Evolutionary conservation across 1,140 invertebrate species (phyloP).

Genomic region (Micrasema minimum): DNA sequence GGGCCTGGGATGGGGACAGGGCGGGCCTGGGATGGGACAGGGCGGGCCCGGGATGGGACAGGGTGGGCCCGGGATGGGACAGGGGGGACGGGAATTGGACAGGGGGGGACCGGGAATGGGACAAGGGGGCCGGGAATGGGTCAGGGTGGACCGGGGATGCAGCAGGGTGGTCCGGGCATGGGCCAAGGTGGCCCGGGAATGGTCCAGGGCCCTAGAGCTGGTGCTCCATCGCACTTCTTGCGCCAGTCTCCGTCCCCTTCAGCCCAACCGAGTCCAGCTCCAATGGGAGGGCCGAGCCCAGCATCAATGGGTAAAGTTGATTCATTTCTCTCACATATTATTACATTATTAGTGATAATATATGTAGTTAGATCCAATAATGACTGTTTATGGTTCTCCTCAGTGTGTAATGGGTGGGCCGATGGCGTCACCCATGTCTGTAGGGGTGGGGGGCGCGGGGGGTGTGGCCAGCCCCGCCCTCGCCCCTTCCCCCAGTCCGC

Average conservation of each 20-base stretch:
- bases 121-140: conserved; percentile 57
- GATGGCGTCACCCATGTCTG: conserved; percentile 61
- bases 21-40: conserved; percentile 1
- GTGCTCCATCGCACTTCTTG: conserved; percentile 74
- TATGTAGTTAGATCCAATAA: too few relatives aligned
- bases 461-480: conserved; percentile 59
- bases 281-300: conserved; percentile 69
- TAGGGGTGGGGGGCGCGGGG: conserved; percentile 55
- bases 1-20: conserved; percentile 59
- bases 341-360: too few relatives aligned
- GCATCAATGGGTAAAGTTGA: conserved; percentile 59
- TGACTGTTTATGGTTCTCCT: not conserved
- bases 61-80: conserved; percentile 6
- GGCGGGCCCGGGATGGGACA: conserved; percentile 53
- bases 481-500: conserved; percentile 56
- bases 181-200: conserved; percentile 53
- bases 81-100: conserved; percentile 58
- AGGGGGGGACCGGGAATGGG: conserved; percentile 42
- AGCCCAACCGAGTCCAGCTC: conserved; percentile 75
- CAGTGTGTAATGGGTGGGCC: conserved; percentile 58
- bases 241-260: conserved; percentile 77
- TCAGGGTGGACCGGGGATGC: conserved; percentile 46
- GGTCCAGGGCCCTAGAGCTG: conserved; percentile 61
- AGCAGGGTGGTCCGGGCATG: conserved; percentile 56
- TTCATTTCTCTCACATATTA: too few relatives aligned